Conservation (phyloP, 37 sponge, comb jelly and placozoan genomes). For the Beroe forskalii region DNA sequence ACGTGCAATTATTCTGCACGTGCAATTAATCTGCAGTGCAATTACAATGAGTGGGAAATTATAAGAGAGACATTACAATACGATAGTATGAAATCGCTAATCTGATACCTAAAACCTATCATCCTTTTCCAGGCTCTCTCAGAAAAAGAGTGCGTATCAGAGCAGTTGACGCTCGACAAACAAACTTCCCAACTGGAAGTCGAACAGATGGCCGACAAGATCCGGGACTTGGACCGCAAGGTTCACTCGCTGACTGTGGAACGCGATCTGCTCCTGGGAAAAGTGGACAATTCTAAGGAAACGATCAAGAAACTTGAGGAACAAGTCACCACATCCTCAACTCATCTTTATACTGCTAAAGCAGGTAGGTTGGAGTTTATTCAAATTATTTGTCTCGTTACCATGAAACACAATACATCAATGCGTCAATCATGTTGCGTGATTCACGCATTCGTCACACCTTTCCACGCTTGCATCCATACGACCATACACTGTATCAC, state of each 20-base stretch:
- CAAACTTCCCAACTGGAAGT: conserved; percentile 6
- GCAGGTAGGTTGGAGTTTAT: conserved; percentile 44
- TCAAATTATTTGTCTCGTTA: background rate
- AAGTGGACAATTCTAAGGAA: conserved; percentile 29
- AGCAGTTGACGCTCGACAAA: conserved; percentile 46
- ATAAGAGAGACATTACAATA: too few species aligned
- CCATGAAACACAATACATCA: too few species aligned
- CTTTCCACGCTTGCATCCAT: too few species aligned
- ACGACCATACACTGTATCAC: too few species aligned
- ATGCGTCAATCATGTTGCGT: too few species aligned
- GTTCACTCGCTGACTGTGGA: conserved; percentile 53
- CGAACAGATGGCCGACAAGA: conserved; percentile 42
- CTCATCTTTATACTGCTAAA: conserved; percentile 44
- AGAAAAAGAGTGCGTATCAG: conserved; percentile 13
- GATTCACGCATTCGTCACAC: too few species aligned
- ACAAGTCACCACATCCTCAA: conserved; percentile 25
- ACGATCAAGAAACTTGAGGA: conserved; percentile 44
- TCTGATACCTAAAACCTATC: too few species aligned
- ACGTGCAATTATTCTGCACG: too few species aligned
- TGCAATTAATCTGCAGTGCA: too few species aligned
- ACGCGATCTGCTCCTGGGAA: conserved; percentile 11
- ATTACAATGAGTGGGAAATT: too few species aligned
- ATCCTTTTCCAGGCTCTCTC: conserved; percentile 56
- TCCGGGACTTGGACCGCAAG: conserved; percentile 8
- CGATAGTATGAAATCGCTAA: too few species aligned